Percentiles rank a stretch among this genome's conserved stretches.
phyloP scores from a whole-genome alignment of 2,888 invertebrate genomes.

The Cerceris rybyensis region DNA sequence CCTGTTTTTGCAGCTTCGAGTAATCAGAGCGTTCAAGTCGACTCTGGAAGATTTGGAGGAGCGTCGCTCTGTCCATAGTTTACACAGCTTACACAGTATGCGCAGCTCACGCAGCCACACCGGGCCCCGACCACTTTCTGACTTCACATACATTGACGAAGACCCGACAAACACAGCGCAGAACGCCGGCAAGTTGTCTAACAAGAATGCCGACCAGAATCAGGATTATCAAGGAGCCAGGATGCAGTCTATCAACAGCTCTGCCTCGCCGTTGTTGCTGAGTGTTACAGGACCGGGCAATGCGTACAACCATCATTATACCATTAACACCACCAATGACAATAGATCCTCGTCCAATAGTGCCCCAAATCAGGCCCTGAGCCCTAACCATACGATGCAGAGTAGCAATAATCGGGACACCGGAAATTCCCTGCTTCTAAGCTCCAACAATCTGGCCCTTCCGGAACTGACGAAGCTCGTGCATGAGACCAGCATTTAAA shows the following conservation, averaged over 20 bases:
- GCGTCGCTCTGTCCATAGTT: conserved; percentile 98
- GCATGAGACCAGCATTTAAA: conserved; percentile 89
- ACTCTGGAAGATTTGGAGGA: conserved; percentile 99
- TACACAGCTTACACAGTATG: conserved; percentile 95
- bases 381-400: conserved; percentile 71
- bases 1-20: conserved; percentile 98
- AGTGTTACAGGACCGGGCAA: conserved; percentile 76
- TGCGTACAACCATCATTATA: conserved; percentile 75
- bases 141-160: conserved; percentile 93
- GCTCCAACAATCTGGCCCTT: conserved; percentile 81
- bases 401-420: conserved; percentile 73
- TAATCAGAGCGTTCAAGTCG: conserved; percentile 99
- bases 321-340: conserved; percentile 66
- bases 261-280: conserved; percentile 78
- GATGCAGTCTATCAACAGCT: conserved; percentile 75
- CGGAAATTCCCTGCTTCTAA: conserved; percentile 75
- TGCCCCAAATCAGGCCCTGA: conserved; percentile 68
- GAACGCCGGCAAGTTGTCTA: conserved; percentile 61
- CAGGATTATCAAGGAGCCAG: conserved; percentile 81
- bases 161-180: conserved; percentile 82
- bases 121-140: conserved; percentile 89
- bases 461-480: conserved; percentile 86
- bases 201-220: conserved; percentile 86
- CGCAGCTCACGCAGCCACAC: conserved; percentile 90
- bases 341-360: conserved; percentile 71